Evolutionary conservation across 1,140 invertebrate genomes (phyloP), one percentile per base, ranked within the genome.

Genomic region (Drosophila punjabiensis): DNA sequence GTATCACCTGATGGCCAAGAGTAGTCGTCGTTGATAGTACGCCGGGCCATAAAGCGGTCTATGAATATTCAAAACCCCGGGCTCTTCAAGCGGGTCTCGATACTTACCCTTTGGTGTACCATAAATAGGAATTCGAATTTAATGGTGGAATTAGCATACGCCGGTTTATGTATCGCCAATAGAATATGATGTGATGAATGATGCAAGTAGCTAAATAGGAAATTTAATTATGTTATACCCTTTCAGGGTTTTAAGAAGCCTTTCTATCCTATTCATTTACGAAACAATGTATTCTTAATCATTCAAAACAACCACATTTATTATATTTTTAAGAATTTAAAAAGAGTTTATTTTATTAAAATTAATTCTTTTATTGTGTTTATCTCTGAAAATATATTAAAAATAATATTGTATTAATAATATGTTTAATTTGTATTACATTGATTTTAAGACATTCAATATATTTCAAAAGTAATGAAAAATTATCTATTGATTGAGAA

Each of bases 1-100:
- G 41, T 52, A 43, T 52, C 53, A 73, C 60, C 52, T 61, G 35
- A 73, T 73, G 50, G 45, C 55, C 50, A 11, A 43, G 32, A 66
- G 30, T 59, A 48, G 50, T 58, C 30, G 32, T 43, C 14, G 33
- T 16, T 48, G 33, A 32, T 73, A 32, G 52, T 39, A 58, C 35
- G n/a, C 9, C 33, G 4, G 20, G 30, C 32, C 32, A 68, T 68
- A 30, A 70, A 70, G 24, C 35, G 33, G 9, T 69, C 50, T 16
- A 69, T 71, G 68, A 71, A 71, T 71, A 69, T 71, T 69, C 68
- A 71, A 37, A 47, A 9, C 37, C 37, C 32, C 13, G 37, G 37
- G 48, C 62, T 55, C 35, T 68, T 24, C n/a, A 24, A n/a, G 32
- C 43, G 10, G n/a, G 30, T 28, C 30, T 14, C 16, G 5, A 63